A percentile compares a stretch with the other conserved stretches of the same genome.
These are phyloP conservation scores for Mizuhopecten yessoensis DNA, from an alignment of 1,140 invertebrate species.

Conservation along the genomic window DNA sequence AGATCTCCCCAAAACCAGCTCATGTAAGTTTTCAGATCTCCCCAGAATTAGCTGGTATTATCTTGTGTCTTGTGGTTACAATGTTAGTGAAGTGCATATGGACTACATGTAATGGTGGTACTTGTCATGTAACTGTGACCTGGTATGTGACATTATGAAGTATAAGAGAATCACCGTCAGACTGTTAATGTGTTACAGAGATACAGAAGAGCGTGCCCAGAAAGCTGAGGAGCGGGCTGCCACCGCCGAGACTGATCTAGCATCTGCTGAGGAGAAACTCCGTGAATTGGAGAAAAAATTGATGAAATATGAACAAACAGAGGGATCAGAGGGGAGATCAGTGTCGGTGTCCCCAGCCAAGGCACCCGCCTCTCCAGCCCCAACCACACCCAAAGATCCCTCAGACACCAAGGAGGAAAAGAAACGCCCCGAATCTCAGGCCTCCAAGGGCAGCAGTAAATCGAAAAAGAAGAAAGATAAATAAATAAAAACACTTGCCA, in stretches of 20 bases:
- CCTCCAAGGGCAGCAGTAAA: constrained; percentile 66
- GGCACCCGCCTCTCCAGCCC: constrained; percentile 47
- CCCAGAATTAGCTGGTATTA: too few species aligned
- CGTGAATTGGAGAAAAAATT: constrained; percentile 76
- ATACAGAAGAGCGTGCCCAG: constrained; percentile 79
- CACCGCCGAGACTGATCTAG: constrained; percentile 71
- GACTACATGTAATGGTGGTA: too few species aligned
- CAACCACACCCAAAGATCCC: constrained; percentile 59
- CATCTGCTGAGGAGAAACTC: constrained; percentile 72
- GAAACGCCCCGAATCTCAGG: constrained; percentile 67
- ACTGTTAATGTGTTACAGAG: constrained; percentile 61
- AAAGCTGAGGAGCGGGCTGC: constrained; percentile 74
- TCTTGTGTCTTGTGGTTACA: too few species aligned
- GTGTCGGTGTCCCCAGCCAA: not conserved
- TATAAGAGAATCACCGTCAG: too few species aligned
- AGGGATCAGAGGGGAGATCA: constrained; percentile 45
- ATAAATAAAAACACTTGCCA: not conserved
- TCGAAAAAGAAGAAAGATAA: constrained; percentile 61
- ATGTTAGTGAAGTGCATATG: too few species aligned
- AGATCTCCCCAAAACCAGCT: too few species aligned
- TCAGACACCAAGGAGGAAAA: constrained; percentile 66
- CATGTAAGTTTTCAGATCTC: too few species aligned
- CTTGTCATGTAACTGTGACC: too few species aligned
- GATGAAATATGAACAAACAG: constrained; percentile 65
- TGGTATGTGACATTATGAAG: too few species aligned